Evolutionary conservation across 2,888 invertebrate species (phyloP), one percentile per base, ranked within the genome.

Genomic region (Rhyacophila evoluta): DNA sequence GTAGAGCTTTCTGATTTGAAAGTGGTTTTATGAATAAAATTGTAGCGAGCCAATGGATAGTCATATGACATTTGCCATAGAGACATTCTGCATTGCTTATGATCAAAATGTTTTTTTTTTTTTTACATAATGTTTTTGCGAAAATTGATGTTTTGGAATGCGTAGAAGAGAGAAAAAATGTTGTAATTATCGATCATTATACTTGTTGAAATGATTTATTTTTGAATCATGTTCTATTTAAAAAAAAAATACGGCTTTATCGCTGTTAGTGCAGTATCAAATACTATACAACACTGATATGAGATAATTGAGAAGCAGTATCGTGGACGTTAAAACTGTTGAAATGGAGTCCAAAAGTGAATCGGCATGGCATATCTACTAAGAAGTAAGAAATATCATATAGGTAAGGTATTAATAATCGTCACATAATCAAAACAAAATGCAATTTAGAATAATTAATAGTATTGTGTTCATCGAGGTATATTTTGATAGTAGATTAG

Each of bases 321-420:
- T 39, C 39, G 39, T 4, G 39, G 39, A 39, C 39, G 15, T 15
- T 12, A 6, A 39, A 33, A 39, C 55, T 19, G 19, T 55, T 15
- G 55, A 19, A 55, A 55, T 10, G 8, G 55, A 55, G 55, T 19
- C 19, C 55, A 55, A n/a, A 55, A 55, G 19, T 55, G 15, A 55
- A 55, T 55, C 19, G 55, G 55, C 55, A 55, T 55, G 55, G 55
- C 55, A 55, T 55, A 55, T 55, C 55, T 55, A 55, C 15, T 55
- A 55, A 55, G 19, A 55, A 55, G 55, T 55, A 55, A 55, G 55
- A 19, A 55, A 55, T 55, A 55, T 55, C 55, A 55, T 55, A 55
- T 55, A 55, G 19, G 55, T 55, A 55, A 55, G 55, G 55, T 55
- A 55, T 55, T 55, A 55, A 19, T 55, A 55, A 55, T 55, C 15